A percentile compares a stretch with the other conserved stretches of the same genome.
Evolutionary conservation across 2,113 vertebrate species (phyloP).

Genomic region (Aviceda subcristata): DNA sequence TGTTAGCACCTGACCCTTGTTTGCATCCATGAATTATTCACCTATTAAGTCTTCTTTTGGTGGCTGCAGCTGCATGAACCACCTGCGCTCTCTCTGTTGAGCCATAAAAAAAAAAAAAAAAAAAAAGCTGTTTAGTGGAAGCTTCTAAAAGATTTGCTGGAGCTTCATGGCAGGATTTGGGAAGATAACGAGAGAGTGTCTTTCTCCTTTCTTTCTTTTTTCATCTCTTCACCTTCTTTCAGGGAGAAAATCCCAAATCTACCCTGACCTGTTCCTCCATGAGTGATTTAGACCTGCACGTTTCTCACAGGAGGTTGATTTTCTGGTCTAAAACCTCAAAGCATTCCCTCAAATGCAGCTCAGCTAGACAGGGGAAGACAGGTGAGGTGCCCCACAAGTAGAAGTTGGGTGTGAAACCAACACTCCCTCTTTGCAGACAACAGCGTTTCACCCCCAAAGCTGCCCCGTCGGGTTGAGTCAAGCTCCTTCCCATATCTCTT

Average conservation of each 20-base stretch:
- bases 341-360: background rate
- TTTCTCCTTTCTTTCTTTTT: background rate
- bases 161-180: background rate
- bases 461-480: accelerated
- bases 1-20: background rate
- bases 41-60: background rate
- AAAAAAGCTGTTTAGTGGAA: background rate
- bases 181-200: too few species aligned
- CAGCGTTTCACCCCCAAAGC: background rate
- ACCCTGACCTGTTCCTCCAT: background rate
- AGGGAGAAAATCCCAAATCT: background rate
- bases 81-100: background rate
- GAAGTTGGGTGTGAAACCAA: background rate
- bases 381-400: background rate
- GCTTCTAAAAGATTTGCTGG: background rate
- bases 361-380: background rate
- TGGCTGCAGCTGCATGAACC: background rate
- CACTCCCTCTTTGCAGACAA: background rate
- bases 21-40: background rate
- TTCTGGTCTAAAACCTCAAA: background rate
- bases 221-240: background rate
- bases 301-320: background rate
- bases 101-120: too few species aligned
- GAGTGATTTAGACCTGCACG: background rate
- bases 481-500: background rate